Evolutionary conservation across 2,113 vertebrate species (phyloP).

Genomic region (Oostethus manadensis): DNA sequence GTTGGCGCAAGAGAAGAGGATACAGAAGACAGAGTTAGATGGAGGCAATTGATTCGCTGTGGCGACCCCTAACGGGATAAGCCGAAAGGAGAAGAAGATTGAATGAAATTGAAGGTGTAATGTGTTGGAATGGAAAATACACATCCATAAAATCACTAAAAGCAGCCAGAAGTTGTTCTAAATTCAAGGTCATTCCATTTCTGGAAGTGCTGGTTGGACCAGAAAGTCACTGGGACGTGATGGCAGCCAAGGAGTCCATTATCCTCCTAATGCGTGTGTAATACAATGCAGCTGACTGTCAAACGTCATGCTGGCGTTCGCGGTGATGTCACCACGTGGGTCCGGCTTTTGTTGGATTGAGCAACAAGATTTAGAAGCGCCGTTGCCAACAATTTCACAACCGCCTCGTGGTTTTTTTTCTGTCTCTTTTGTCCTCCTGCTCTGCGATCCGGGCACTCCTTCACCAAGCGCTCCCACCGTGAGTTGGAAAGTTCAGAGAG

Average conservation of each 20-base stretch:
- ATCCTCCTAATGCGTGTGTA: background rate
- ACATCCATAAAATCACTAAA: slow-evolving; percentile 1
- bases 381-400: slow-evolving; percentile 48
- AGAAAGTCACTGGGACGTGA: background rate
- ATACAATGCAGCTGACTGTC: slow-evolving; percentile 3
- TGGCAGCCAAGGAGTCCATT: background rate
- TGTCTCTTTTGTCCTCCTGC: slow-evolving; percentile 2
- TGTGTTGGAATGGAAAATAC: too few relatives aligned
- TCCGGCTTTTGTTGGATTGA: slow-evolving; percentile 26
- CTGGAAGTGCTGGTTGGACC: background rate
- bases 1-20: too few relatives aligned
- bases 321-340: slow-evolving; percentile 36
- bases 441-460: background rate
- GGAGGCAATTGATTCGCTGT: too few relatives aligned
- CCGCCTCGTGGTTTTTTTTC: slow-evolving; percentile 22
- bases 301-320: slow-evolving; percentile 10
- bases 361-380: slow-evolving; percentile 33
- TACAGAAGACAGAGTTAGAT: too few relatives aligned
- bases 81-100: too few relatives aligned
- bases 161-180: slow-evolving; percentile 16
- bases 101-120: too few relatives aligned
- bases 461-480: background rate
- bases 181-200: background rate
- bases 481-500: background rate
- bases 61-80: too few relatives aligned